phyloP scores from a whole-genome alignment of 2,888 invertebrate genomes.

The Pasiphila rectangulata region DNA sequence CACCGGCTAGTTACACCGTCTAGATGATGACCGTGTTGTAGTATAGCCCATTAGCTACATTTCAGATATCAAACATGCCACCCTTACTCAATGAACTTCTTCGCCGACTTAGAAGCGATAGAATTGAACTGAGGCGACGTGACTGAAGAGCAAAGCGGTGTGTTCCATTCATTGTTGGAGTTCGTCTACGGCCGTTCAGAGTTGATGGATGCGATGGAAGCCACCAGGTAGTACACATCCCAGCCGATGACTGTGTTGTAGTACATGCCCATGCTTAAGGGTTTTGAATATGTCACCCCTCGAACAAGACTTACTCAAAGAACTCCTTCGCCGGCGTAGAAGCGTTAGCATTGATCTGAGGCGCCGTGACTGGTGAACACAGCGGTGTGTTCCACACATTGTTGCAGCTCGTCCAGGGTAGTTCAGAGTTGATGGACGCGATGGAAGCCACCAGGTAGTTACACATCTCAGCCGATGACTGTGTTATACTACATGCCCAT shows the following conservation, averaged over 20 bases:
- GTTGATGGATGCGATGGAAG: slow-evolving; percentile 90
- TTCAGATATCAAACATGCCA: too few relatives aligned
- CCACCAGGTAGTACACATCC: slow-evolving; percentile 94
- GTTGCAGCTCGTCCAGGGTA: slow-evolving; percentile 93
- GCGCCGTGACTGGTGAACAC: slow-evolving; percentile 84
- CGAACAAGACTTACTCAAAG: slow-evolving; percentile 94
- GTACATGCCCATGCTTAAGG: slow-evolving; percentile 97
- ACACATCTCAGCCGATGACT: slow-evolving; percentile 97
- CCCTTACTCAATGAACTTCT: slow-evolving; percentile 95
- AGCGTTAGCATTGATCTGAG: slow-evolving; percentile 76
- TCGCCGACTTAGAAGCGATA: slow-evolving; percentile 88
- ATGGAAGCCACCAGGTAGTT: slow-evolving; percentile 93
- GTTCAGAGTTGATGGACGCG: slow-evolving; percentile 87
- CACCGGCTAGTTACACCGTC: slow-evolving; percentile 95
- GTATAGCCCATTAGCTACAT: slow-evolving; percentile 96
- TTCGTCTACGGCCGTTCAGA: slow-evolving; percentile 92
- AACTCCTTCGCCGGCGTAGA: slow-evolving; percentile 93
- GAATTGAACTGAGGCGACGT: slow-evolving; percentile 76
- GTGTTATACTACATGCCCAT: slow-evolving; percentile 99
- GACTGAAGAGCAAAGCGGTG: slow-evolving; percentile 86
- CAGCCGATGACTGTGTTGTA: slow-evolving; percentile 98
- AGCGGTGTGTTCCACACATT: slow-evolving; percentile 92
- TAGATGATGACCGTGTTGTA: slow-evolving; percentile 98
- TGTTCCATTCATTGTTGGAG: slow-evolving; percentile 94
- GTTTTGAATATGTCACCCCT: too few relatives aligned